Conservation (phyloP, 2,888 invertebrate genomes). For the Andrena flavipes region DNA sequence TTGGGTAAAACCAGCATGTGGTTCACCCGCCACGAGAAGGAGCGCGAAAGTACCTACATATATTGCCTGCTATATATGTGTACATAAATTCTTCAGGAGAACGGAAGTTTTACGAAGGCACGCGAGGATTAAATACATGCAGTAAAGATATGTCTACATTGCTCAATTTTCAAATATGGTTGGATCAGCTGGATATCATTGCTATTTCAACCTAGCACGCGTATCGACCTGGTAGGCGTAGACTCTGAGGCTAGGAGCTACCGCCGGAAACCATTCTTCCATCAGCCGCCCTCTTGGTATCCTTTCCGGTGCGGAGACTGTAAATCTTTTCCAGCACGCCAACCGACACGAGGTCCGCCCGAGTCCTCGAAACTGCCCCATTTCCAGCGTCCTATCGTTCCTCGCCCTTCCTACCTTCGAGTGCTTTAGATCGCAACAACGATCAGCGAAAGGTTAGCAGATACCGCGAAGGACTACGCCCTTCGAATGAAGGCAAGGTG, state of each 20-base stretch:
- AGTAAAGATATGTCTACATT: neutral
- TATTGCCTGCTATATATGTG: too few relatives aligned
- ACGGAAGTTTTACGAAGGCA: neutral
- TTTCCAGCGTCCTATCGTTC: slow-evolving; percentile 67
- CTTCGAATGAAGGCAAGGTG: slow-evolving; percentile 55
- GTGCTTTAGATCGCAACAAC: slow-evolving; percentile 65
- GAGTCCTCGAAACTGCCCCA: slow-evolving; percentile 72
- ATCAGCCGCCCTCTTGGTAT: slow-evolving; percentile 77
- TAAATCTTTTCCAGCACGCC: slow-evolving; percentile 81
- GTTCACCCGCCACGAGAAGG: slow-evolving; percentile 15
- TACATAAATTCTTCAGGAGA: neutral
- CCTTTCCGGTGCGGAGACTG: slow-evolving; percentile 80
- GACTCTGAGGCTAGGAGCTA: slow-evolving; percentile 69
- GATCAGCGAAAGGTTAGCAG: slow-evolving; percentile 71
- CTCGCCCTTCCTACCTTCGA: slow-evolving; percentile 53
- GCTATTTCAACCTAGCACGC: slow-evolving; percentile 62
- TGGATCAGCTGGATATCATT: slow-evolving; percentile 39
- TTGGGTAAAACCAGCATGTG: slow-evolving; percentile 32
- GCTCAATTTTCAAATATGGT: slow-evolving; percentile 13
- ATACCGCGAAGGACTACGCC: slow-evolving; percentile 66
- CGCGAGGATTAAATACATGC: slow-evolving; percentile 8
- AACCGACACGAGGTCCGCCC: slow-evolving; percentile 67
- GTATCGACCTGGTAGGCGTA: slow-evolving; percentile 67
- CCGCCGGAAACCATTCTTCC: slow-evolving; percentile 82
- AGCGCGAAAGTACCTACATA: neutral